These are phyloP conservation scores for Xerus rutilus DNA, from an alignment of 2,797 vertebrate species.

Conservation along the genomic window DNA sequence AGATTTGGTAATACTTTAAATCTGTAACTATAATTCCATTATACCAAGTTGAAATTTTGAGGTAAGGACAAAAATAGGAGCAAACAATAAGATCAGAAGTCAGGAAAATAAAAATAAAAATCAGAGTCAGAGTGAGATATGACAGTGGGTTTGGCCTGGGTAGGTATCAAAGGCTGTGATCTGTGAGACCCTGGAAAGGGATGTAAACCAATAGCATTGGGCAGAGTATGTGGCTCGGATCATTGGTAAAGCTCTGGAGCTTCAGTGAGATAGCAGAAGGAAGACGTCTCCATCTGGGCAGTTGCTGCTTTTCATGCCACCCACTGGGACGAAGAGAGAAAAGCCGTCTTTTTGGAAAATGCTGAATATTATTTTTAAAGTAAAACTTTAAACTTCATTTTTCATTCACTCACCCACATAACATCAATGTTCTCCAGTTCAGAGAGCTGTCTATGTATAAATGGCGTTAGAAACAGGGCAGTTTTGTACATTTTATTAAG, in stretches of 20 bases:
- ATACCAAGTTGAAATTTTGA: not conserved
- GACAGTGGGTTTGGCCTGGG: not conserved
- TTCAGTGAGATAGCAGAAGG: not conserved
- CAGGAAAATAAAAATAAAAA: not conserved
- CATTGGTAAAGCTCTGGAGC: not conserved
- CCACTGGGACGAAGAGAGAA: not conserved
- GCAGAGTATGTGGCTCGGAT: too few relatives aligned
- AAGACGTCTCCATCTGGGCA: not conserved
- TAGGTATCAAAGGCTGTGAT: not conserved
- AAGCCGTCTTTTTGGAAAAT: not conserved
- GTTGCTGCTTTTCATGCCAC: not conserved
- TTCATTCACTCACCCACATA: not conserved
- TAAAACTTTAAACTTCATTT: not conserved
- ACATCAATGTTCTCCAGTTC: slow-evolving; percentile 37
- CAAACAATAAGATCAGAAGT: not conserved
- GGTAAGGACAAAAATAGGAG: not conserved
- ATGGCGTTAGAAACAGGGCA: slow-evolving; percentile 45
- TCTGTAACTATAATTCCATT: not conserved
- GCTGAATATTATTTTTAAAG: not conserved
- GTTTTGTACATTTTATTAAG: slow-evolving; percentile 54
- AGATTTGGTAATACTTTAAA: not conserved
- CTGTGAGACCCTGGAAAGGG: not conserved
- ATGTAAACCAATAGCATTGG: too few relatives aligned
- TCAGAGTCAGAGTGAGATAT: not conserved
- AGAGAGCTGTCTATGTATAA: slow-evolving; percentile 31